These are phyloP conservation scores for Eurypyga helias DNA, from an alignment of 2,113 vertebrate species.

Conservation along the genomic window DNA sequence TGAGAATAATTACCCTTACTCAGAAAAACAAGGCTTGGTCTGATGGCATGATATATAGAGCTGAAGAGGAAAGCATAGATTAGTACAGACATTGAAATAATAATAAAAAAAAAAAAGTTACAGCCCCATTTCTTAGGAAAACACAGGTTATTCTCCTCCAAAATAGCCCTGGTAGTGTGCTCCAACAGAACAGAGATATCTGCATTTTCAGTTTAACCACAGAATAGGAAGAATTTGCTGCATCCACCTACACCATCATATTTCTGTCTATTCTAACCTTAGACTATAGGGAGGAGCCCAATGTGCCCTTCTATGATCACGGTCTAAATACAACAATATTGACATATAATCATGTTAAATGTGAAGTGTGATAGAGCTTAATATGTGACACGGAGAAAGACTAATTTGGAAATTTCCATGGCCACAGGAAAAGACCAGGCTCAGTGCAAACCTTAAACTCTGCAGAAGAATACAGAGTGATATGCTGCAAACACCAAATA, in stretches of 20 bases:
- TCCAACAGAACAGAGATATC: neutral
- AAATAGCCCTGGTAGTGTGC: neutral
- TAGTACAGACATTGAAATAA: neutral
- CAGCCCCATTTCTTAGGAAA: neutral
- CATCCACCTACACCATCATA: neutral
- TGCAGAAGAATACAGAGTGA: conserved; percentile 1
- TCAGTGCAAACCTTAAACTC: neutral
- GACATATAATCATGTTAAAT: neutral
- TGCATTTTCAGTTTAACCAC: neutral
- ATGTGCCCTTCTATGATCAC: neutral
- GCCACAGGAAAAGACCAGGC: neutral
- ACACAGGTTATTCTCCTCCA: neutral
- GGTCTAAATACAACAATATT: neutral
- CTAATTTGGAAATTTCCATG: conserved; percentile 29
- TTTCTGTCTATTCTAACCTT: neutral
- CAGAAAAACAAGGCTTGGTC: neutral
- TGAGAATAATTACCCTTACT: neutral
- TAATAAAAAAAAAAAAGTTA: neutral
- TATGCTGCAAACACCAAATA: neutral
- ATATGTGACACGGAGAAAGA: neutral
- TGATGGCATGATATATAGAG: neutral
- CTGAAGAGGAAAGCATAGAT: neutral
- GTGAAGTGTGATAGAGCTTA: neutral
- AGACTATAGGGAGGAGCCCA: neutral
- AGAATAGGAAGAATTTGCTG: neutral